Conservation (phyloP, 2,888 invertebrate species). For the Sinodicranocentrus sp. region DNA sequence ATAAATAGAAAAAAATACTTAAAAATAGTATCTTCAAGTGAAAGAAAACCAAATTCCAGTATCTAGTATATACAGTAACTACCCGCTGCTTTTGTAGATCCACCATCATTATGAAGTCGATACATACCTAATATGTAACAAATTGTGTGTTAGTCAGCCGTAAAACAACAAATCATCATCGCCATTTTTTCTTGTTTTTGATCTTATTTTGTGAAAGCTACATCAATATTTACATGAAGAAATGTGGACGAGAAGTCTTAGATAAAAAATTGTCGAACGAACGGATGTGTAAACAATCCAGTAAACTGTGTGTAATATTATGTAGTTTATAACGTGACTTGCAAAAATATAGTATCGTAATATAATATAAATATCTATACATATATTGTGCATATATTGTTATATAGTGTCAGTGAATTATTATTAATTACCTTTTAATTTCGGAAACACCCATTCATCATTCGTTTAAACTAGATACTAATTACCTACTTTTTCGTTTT, state of each 20-base stretch:
- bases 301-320: slow-evolving; percentile 49
- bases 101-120: slow-evolving; percentile 24
- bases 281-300: slow-evolving; percentile 38
- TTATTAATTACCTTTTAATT: slow-evolving; percentile 33
- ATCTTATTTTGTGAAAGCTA: slow-evolving; percentile 30
- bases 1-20: background rate
- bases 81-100: slow-evolving; percentile 15
- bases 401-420: slow-evolving; percentile 58
- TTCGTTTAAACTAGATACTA: background rate
- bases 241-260: background rate
- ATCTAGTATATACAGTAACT: slow-evolving; percentile 17
- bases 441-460: background rate
- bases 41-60: background rate
- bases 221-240: background rate
- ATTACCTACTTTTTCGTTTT: background rate
- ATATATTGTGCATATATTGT: slow-evolving; percentile 54
- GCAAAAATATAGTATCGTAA: slow-evolving; percentile 56
- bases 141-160: background rate
- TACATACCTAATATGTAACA: background rate
- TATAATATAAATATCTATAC: too few relatives aligned
- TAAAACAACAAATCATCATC: slow-evolving; percentile 38
- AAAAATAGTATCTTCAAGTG: background rate
- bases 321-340: slow-evolving; percentile 50
- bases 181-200: slow-evolving; percentile 54
- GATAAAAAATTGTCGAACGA: background rate